Conservation (phyloP, 2,888 invertebrate genomes). For the Minunthozetes semirufus region DNA sequence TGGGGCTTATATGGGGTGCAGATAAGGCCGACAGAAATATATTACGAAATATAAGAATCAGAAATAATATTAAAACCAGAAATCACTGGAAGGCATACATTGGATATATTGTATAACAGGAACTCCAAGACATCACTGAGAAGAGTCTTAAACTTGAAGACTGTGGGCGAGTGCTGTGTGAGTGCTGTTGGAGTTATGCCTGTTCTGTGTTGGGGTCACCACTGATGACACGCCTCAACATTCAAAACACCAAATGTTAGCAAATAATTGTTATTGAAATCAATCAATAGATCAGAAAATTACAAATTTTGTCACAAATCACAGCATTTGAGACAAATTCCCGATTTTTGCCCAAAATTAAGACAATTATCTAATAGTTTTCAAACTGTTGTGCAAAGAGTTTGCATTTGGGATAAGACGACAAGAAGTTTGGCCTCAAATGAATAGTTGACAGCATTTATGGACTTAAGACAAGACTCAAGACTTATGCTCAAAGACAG, state of each 20-base stretch:
- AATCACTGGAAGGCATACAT: constrained; percentile 1
- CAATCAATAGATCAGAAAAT: not conserved
- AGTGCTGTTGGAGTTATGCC: not conserved
- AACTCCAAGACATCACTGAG: constrained; percentile 5
- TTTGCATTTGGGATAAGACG: not conserved
- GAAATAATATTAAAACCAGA: not conserved
- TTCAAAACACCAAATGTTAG: not conserved
- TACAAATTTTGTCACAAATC: not conserved
- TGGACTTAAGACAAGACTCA: not conserved
- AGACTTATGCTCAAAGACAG: too few species aligned
- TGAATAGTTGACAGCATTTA: constrained; percentile 2
- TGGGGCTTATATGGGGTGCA: not conserved
- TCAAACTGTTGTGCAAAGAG: not conserved
- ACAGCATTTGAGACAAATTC: not conserved
- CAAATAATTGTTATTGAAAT: constrained; percentile 10
- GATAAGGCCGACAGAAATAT: not conserved
- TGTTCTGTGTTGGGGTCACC: constrained; percentile 7
- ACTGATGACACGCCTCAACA: constrained; percentile 8
- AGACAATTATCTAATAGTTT: not conserved
- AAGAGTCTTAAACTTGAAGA: not conserved
- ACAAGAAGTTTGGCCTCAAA: not conserved
- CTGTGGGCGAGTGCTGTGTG: not conserved
- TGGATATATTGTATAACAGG: not conserved
- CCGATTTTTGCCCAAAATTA: not conserved
- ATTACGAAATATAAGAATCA: not conserved